phyloP scores from a whole-genome alignment of 1,140 invertebrate genomes.

The Adelges cooleyi region DNA sequence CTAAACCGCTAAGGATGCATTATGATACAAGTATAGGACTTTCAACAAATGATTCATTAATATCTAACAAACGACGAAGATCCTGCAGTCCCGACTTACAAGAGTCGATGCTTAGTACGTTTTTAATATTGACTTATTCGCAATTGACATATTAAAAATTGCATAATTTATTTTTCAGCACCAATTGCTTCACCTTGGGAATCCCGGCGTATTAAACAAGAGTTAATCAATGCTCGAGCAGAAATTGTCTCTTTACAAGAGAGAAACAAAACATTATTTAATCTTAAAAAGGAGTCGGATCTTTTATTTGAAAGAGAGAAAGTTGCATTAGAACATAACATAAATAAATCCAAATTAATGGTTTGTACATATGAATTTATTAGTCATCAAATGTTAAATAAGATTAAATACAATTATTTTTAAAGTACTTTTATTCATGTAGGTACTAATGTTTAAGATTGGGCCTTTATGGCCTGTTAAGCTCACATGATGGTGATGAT shows the following conservation, averaged over 20 bases:
- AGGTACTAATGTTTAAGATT: no score
- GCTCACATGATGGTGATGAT: no score
- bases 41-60: constrained; percentile 8
- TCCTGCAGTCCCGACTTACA: constrained; percentile 14
- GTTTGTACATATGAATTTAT: no score
- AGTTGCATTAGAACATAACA: constrained; percentile 32
- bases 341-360: background rate
- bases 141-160: no score
- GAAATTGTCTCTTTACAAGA: constrained; percentile 48
- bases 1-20: background rate
- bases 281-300: constrained; percentile 46
- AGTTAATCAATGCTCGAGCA: constrained; percentile 49
- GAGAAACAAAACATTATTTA: constrained; percentile 45
- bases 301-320: constrained; percentile 51
- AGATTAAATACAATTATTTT: no score
- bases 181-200: constrained; percentile 46
- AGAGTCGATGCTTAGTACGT: background rate
- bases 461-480: no score
- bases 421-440: no score
- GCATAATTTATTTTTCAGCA: constrained; percentile 29
- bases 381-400: no score
- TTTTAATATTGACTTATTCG: background rate
- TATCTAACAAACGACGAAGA: constrained; percentile 25
- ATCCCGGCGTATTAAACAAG: constrained; percentile 45
- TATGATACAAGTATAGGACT: background rate